Evolutionary conservation across 1,140 invertebrate genomes (phyloP).

Genomic region (Bacillus rossius): DNA sequence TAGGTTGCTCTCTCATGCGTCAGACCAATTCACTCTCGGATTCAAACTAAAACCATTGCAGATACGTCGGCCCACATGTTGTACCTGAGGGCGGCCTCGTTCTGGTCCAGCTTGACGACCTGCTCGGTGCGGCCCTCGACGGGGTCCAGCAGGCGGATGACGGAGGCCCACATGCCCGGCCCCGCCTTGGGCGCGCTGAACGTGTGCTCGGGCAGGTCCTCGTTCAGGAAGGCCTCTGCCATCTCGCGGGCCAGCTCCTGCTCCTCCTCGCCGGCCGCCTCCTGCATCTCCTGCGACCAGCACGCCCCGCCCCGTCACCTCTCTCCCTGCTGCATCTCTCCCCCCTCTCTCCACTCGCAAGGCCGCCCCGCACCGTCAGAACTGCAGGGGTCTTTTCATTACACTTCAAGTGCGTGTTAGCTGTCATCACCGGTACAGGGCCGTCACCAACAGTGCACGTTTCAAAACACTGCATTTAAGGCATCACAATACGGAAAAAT

Average conservation of each 20-base stretch:
- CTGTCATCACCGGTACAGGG: conserved; percentile 36
- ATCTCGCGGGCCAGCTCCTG: conserved; percentile 91
- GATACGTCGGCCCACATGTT: conserved; percentile 6
- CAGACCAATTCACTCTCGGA: background rate
- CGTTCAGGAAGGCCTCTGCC: conserved; percentile 93
- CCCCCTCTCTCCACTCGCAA: too few species aligned
- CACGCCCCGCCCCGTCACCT: background rate
- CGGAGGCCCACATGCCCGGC: conserved; percentile 94
- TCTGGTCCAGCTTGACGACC: conserved; percentile 84
- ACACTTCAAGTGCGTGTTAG: background rate
- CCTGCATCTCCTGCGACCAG: conserved; percentile 85
- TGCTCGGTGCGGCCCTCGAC: conserved; percentile 76
- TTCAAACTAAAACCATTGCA: background rate
- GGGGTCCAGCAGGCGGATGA: conserved; percentile 88
- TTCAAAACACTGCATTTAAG: conserved; percentile 18
- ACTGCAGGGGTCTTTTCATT: background rate
- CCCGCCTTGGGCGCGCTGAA: conserved; percentile 97
- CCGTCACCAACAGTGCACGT: background rate
- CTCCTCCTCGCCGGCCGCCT: conserved; percentile 92
- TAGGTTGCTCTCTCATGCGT: too few species aligned
- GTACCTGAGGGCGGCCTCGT: conserved; percentile 91
- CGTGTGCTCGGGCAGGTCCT: conserved; percentile 87
- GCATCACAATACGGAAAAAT: too few species aligned
- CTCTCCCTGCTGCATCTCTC: background rate
- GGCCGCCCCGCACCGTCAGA: too few species aligned